These are phyloP conservation scores for Gryllus longicercus DNA, from an alignment of 2,888 invertebrate species.

Conservation along the genomic window DNA sequence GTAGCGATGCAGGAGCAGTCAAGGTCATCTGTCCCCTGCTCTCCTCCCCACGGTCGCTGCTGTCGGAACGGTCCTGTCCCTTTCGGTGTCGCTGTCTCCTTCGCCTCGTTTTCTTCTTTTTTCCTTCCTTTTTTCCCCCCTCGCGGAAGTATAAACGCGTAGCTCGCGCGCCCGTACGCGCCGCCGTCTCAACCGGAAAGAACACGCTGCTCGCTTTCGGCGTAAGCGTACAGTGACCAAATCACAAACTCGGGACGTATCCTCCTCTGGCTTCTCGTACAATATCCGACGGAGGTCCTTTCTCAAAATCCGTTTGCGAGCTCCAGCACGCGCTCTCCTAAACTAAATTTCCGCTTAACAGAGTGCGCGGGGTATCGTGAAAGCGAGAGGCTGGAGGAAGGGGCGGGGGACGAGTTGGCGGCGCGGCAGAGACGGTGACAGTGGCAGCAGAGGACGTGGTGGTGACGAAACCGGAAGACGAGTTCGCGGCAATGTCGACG, in stretches of 20 bases:
- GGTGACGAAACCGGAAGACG: too few relatives aligned
- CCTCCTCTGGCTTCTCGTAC: background rate
- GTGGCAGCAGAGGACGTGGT: too few relatives aligned
- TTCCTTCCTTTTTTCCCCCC: background rate
- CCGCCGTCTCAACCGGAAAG: background rate
- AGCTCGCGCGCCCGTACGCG: background rate
- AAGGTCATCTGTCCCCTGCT: background rate
- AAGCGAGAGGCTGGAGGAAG: too few relatives aligned
- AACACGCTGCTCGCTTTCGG: background rate
- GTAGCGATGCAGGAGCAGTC: too few relatives aligned
- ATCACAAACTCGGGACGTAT: background rate
- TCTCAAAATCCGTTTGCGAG: background rate
- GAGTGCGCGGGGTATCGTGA: background rate
- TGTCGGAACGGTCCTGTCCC: background rate
- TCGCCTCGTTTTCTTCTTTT: background rate
- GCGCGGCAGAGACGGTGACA: too few relatives aligned
- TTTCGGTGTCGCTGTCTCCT: background rate
- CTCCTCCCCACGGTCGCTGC: background rate
- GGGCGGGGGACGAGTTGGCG: too few relatives aligned
- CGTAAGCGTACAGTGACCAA: background rate
- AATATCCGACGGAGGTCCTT: background rate
- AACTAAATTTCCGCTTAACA: background rate
- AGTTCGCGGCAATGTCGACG: too few relatives aligned
- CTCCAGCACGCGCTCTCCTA: background rate
- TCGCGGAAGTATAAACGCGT: constrained; percentile 5